Evolutionary conservation across 2,797 vertebrate genomes (phyloP), one percentile per base, ranked within the genome.

Genomic region (Notoglanidium macrostoma): DNA sequence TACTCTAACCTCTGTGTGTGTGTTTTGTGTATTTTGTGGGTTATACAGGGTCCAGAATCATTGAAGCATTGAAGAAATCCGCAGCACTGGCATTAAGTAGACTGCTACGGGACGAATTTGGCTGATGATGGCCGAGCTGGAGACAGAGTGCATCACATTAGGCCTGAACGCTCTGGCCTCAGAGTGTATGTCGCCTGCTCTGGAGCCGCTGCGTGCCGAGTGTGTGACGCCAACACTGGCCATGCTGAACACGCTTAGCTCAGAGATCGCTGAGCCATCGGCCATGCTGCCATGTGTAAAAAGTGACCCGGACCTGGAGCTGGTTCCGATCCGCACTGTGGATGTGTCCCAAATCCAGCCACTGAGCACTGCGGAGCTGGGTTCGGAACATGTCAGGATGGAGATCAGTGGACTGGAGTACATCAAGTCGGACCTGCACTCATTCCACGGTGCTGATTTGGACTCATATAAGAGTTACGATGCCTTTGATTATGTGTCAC

Each of bases 371-470:
- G 95, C 95, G 0, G 95, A 96, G 90, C 94, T 96, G 89, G 94
- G 95, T 77, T 94, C 93, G 1, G 95, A 96, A 19, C 95, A 96
- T 91, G 95, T 96, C 90, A 95, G 95, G 92, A 96, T 96, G 95
- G 96, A 96, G 92, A 96, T 96, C 93, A 96, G 95, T 21, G 95
- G 95, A 40, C 92, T 96, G 2, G 96, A 96, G 88, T 96, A 96
- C 93, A 96, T 96, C 91, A 96, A 96, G 90, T 95, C 96, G 0
- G 96, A 94, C 84, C 90, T 95, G 44, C 92, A 94, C 88, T 94
- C 93, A 5, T 23, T 89, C 61, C 92, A 96, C 21, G 80, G 89
- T 63, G 55, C 92, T 0, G 96, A 96, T 87, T 91, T 95, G 87
- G 95, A 96, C 84, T 89, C 89, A 54, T 96, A 95, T 92, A 96